Conservation (phyloP, 2,888 invertebrate genomes). For the Microctonus brassicae region DNA sequence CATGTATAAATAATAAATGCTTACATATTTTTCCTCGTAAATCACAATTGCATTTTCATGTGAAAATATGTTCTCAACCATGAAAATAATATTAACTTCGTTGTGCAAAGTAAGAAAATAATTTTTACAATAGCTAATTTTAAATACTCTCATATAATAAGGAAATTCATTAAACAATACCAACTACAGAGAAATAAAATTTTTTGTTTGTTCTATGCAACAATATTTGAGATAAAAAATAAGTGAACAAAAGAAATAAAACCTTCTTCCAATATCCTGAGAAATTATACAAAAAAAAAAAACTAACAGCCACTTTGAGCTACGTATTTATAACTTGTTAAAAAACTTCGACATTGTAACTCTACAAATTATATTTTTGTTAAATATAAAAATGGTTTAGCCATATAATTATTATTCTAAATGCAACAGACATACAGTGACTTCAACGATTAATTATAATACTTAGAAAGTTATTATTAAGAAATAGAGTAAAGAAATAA, state of each 20-base stretch:
- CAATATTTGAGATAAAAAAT: neutral
- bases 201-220: neutral
- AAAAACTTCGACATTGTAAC: too few species aligned
- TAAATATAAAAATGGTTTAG: too few species aligned
- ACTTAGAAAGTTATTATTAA: constrained; percentile 8
- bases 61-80: neutral
- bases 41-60: neutral
- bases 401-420: neutral
- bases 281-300: neutral
- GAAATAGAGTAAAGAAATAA: too few species aligned
- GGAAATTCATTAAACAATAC: neutral
- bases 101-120: neutral
- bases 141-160: neutral
- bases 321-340: neutral
- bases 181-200: neutral
- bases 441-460: constrained; percentile 6
- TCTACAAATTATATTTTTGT: too few species aligned
- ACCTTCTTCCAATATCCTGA: too few species aligned
- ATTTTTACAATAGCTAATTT: neutral
- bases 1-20: too few species aligned
- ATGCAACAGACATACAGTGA: neutral
- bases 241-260: neutral
- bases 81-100: neutral
- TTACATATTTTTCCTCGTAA: neutral
- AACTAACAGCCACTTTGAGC: neutral